A percentile compares a stretch with the other conserved stretches of the same genome.
phyloP scores from a whole-genome alignment of 2,797 vertebrate genomes.

The Myripristis murdjan region DNA sequence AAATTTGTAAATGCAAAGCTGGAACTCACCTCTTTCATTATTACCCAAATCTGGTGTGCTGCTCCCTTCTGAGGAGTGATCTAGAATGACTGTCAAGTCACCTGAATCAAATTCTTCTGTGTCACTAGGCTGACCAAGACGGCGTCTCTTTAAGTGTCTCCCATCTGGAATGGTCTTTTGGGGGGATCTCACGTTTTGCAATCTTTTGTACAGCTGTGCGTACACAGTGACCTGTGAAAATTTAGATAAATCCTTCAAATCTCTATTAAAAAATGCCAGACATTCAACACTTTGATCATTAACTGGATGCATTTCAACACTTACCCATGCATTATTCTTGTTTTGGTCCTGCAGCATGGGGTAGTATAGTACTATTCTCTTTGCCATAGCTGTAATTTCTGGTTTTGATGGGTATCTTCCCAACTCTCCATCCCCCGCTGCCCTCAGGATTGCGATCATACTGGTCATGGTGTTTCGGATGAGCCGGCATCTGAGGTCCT shows the following conservation, averaged over 20 bases:
- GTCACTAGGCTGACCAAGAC: slow-evolving; percentile 24
- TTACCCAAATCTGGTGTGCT: background rate
- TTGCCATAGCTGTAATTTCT: slow-evolving; percentile 60
- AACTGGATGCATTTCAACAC: slow-evolving; percentile 45
- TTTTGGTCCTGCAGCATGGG: slow-evolving; percentile 57
- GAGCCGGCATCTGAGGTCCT: slow-evolving; percentile 60
- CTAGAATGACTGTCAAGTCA: slow-evolving; percentile 48
- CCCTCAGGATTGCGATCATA: no score
- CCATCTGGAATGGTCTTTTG: slow-evolving; percentile 29
- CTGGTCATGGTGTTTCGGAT: no score
- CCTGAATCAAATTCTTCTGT: slow-evolving; percentile 25
- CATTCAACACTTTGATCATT: slow-evolving; percentile 39
- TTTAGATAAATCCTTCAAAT: slow-evolving; percentile 1
- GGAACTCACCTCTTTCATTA: slow-evolving; percentile 25
- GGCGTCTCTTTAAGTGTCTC: slow-evolving; percentile 33
- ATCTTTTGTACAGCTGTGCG: slow-evolving; percentile 36
- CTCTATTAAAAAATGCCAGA: slow-evolving; percentile 10
- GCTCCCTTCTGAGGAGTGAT: slow-evolving; percentile 12
- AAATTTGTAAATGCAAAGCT: slow-evolving; percentile 14
- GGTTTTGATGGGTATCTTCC: no score
- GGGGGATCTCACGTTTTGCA: slow-evolving; percentile 51
- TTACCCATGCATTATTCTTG: slow-evolving; percentile 39
- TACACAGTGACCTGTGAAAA: slow-evolving; percentile 32
- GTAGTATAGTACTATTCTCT: slow-evolving; percentile 52
- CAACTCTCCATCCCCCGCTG: no score